Evolutionary conservation across 2,888 invertebrate genomes (phyloP).

Genomic region (Acanthopleura granulata): DNA sequence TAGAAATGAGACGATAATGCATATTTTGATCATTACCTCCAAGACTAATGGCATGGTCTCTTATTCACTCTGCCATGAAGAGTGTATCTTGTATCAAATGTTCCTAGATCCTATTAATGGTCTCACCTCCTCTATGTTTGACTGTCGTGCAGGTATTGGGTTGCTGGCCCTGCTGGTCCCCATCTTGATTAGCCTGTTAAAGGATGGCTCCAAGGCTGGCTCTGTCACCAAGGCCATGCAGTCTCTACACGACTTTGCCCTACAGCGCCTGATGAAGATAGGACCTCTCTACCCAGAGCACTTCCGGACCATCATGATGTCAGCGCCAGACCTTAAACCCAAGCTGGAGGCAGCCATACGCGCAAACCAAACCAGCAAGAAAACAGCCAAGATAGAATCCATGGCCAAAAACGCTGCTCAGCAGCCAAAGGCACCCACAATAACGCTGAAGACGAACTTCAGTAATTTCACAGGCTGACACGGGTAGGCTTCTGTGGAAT

Average conservation of each 20-base stretch:
- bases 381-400: slow-evolving; percentile 28
- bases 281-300: slow-evolving; percentile 95
- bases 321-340: slow-evolving; percentile 82
- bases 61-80: no score
- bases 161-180: slow-evolving; percentile 92
- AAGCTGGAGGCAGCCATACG: slow-evolving; percentile 90
- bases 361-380: slow-evolving; percentile 76
- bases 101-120: no score
- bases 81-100: no score
- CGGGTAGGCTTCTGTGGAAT: no score
- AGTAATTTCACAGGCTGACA: slow-evolving; percentile 81
- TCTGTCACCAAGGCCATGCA: slow-evolving; percentile 57
- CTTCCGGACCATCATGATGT: slow-evolving; percentile 90
- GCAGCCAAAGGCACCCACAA: slow-evolving; percentile 44
- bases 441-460: slow-evolving; percentile 76
- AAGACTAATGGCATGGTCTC: no score
- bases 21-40: no score
- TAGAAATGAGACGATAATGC: no score
- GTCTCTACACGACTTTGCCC: slow-evolving; percentile 85
- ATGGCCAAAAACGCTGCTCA: slow-evolving; percentile 70
- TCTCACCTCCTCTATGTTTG: not conserved
- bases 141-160: slow-evolving; percentile 81
- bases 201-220: slow-evolving; percentile 72
- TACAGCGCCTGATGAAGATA: slow-evolving; percentile 90
- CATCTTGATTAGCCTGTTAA: slow-evolving; percentile 86